Percentiles rank a stretch among this genome's conserved stretches.
Evolutionary conservation across 2,797 vertebrate species (phyloP).

Genomic region (Urophycis tenuis): DNA sequence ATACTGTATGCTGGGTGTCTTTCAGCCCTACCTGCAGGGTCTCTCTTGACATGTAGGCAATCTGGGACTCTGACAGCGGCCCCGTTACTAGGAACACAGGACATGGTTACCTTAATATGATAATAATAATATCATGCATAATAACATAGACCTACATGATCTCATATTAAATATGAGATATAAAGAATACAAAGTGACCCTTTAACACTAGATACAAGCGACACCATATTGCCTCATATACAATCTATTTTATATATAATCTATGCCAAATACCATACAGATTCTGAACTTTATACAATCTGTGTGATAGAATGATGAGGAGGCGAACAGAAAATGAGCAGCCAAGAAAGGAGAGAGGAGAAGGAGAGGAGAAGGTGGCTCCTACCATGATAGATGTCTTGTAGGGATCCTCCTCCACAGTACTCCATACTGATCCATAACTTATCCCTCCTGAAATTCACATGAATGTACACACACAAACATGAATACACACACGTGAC

Average conservation of each 20-base stretch:
- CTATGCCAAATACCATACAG: too few species aligned
- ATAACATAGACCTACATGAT: too few species aligned
- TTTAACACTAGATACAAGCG: too few species aligned
- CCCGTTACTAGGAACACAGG: conserved; percentile 82
- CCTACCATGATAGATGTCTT: conserved; percentile 96
- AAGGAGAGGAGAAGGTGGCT: conserved; percentile 5
- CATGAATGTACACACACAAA: background rate
- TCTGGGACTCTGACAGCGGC: conserved; percentile 92
- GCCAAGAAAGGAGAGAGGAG: background rate
- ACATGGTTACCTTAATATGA: background rate
- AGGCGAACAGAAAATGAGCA: background rate
- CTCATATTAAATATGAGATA: too few species aligned
- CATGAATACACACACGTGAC: background rate
- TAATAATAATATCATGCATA: too few species aligned
- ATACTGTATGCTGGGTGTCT: background rate
- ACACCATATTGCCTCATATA: too few species aligned
- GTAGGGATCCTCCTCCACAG: conserved; percentile 95
- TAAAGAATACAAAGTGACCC: too few species aligned
- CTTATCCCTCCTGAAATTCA: conserved; percentile 84
- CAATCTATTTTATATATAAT: too few species aligned
- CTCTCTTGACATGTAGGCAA: conserved; percentile 96
- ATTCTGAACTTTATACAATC: too few species aligned
- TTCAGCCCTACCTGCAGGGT: conserved; percentile 82
- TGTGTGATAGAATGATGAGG: too few species aligned
- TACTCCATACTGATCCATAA: conserved; percentile 99